These are phyloP conservation scores for Perca schrenkii DNA, from an alignment of 2,113 vertebrate species.

Conservation along the genomic window DNA sequence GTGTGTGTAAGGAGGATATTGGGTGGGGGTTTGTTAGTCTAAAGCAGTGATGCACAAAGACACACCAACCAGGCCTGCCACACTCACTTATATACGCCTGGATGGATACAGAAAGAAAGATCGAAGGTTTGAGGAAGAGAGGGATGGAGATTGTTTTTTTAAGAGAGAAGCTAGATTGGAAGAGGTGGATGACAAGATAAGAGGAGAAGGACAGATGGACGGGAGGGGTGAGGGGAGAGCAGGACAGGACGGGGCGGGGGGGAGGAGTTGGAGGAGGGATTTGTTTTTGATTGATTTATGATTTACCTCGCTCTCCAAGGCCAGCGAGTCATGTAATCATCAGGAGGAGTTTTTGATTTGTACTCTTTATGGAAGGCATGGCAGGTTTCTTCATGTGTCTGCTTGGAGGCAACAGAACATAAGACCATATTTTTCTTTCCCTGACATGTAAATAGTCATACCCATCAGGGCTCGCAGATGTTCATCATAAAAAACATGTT, in stretches of 20 bases:
- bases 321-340: slow-evolving; percentile 64
- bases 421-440: not conserved
- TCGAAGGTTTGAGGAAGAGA: slow-evolving; percentile 54
- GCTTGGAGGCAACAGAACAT: not conserved
- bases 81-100: slow-evolving; percentile 72
- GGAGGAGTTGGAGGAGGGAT: slow-evolving; percentile 15
- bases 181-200: not conserved
- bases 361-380: slow-evolving; percentile 15
- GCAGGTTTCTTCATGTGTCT: slow-evolving; percentile 26
- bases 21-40: slow-evolving; percentile 57
- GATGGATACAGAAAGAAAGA: slow-evolving; percentile 38
- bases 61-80: slow-evolving; percentile 71
- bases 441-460: not conserved
- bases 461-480: not conserved
- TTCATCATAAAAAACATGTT: not conserved
- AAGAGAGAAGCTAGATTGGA: slow-evolving; percentile 8
- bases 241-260: not conserved
- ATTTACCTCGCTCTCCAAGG: slow-evolving; percentile 55
- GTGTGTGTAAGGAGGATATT: slow-evolving; percentile 8
- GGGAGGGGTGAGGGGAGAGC: not conserved
- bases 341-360: slow-evolving; percentile 46
- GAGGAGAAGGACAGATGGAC: slow-evolving; percentile 42
- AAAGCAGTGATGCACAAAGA: slow-evolving; percentile 71
- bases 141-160: not conserved
- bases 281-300: slow-evolving; percentile 61